Evolutionary conservation across 2,113 vertebrate genomes (phyloP).

Genomic region (Sitta europaea): DNA sequence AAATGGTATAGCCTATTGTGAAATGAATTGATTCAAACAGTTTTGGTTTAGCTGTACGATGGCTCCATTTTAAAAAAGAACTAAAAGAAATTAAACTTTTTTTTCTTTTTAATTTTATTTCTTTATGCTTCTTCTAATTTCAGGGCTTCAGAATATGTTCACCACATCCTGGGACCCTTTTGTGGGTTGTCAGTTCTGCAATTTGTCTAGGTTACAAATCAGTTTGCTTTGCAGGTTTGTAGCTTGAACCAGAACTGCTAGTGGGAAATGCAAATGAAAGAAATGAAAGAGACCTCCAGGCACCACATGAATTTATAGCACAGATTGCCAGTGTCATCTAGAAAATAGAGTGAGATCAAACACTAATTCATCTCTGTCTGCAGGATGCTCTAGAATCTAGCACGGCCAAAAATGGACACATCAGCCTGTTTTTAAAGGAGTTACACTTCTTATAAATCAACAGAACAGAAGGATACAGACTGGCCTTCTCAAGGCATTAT

Average conservation of each 20-base stretch:
- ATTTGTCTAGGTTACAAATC: not conserved
- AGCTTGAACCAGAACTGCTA: constrained; percentile 8
- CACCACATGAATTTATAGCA: not conserved
- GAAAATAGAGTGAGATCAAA: constrained; percentile 25
- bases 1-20: not conserved
- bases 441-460: not conserved
- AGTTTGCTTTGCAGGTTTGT: constrained; percentile 31
- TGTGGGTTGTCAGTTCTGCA: not conserved
- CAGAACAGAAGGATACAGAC: not conserved
- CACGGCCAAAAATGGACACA: not conserved
- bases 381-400: not conserved
- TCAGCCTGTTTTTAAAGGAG: not conserved
- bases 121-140: not conserved
- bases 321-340: constrained; percentile 17
- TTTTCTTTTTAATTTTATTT: not conserved
- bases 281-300: constrained; percentile 19
- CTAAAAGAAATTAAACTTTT: not conserved
- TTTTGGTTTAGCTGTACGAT: not conserved
- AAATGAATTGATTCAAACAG: not conserved
- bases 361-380: not conserved
- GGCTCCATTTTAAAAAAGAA: not conserved
- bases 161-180: not conserved
- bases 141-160: not conserved
- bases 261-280: not conserved
- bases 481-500: not conserved